Evolutionary conservation across 2,113 vertebrate genomes (phyloP), one percentile per base, ranked within the genome.

Genomic region (Cettia cetti): DNA sequence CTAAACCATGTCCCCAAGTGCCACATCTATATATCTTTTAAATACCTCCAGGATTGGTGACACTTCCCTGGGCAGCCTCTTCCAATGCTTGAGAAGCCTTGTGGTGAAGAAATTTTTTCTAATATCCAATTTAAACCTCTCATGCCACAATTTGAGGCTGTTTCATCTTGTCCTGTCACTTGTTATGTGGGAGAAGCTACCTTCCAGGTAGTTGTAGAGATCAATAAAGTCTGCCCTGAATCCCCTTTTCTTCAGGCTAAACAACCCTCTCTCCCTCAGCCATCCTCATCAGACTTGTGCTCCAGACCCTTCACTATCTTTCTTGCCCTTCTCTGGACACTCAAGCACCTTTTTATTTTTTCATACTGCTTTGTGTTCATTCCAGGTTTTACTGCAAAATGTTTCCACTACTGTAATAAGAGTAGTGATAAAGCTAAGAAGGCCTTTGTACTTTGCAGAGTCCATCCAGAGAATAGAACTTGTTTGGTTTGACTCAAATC

Each of bases 401-500:
- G 47, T 70, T 70, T 87, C 47, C 84, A 70, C 74, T 70, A 79
- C 84, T 78, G 74, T 87, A 87, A 53, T 87, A 63, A 70, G 50
- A 70, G 64, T 87, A 87, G 84, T 87, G 74, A 87, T 70, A 78
- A 87, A 87, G 64, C 84, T 87, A 87, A 87, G 84, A 87, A 78
- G n/a, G 64, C 64, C 74, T 87, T 78, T 87, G 84, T 78, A 78
- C 84, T 79, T 87, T 87, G 39, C 84, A 87, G 84, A 87, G 84
- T 87, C 56, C 74, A 70, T 63, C 84, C 84, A 87, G 64, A 70
- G 64, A 87, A 39, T 70, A 87, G 74, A 70, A 70, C 84, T 87
- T 87, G 84, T 87, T 87, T 87, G 84, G 47, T 87, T 78, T 87
- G 84, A 63, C 74, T 79, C 84, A 87, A 60, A 86, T 86, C 84